Conservation (phyloP, 2,113 vertebrate genomes). For the Onychostruthus taczanowskii region DNA sequence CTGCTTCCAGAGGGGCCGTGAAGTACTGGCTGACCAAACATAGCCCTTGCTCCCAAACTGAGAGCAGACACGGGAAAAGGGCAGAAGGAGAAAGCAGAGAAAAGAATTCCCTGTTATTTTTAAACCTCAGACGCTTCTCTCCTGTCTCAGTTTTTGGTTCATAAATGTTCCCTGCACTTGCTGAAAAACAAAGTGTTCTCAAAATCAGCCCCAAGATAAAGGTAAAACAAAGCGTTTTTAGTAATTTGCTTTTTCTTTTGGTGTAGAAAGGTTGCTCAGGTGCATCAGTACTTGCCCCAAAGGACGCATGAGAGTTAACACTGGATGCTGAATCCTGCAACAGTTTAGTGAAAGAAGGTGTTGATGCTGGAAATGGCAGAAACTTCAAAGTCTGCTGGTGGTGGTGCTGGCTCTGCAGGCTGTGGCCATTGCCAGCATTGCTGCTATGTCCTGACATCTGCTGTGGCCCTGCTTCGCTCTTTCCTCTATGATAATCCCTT, state of each 20-base stretch:
- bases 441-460: background rate
- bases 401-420: accelerated
- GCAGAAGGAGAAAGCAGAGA: background rate
- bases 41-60: accelerated
- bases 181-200: background rate
- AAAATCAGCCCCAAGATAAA: background rate
- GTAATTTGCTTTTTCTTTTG: background rate
- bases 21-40: accelerated
- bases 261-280: background rate
- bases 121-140: background rate
- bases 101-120: background rate
- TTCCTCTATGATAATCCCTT: background rate
- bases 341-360: background rate
- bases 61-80: background rate
- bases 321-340: background rate
- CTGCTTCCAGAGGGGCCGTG: background rate
- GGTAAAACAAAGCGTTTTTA: background rate
- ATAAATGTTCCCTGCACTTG: background rate
- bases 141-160: background rate
- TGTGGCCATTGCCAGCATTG: background rate
- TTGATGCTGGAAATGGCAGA: background rate
- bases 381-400: background rate
- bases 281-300: background rate
- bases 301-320: background rate
- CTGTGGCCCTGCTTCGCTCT: background rate